Evolutionary conservation across 1,140 invertebrate species (phyloP).

Genomic region (Sycobia sp.): DNA sequence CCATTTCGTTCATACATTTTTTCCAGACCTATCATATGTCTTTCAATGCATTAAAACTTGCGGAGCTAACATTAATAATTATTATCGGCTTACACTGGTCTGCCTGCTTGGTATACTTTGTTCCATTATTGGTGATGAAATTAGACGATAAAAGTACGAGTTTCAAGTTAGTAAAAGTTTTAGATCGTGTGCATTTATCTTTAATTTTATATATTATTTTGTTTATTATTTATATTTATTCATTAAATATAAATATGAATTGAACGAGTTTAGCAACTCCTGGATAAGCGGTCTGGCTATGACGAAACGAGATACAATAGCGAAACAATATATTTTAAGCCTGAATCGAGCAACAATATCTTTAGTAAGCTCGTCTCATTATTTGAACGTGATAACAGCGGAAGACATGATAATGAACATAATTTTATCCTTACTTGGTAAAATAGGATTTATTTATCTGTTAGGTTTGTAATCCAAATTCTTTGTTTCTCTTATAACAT

Average conservation of each 20-base stretch:
- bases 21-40: constrained; percentile 47
- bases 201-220: background rate
- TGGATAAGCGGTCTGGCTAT: constrained; percentile 48
- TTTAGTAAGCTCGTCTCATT: constrained; percentile 47
- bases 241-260: background rate
- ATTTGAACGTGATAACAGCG: constrained; percentile 39
- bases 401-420: constrained; percentile 54
- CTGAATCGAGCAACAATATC: constrained; percentile 49
- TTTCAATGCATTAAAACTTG: constrained; percentile 44
- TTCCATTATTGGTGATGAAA: constrained; percentile 40
- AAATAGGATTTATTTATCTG: constrained; percentile 50
- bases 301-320: constrained; percentile 27
- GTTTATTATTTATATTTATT: background rate
- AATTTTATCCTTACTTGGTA: constrained; percentile 45
- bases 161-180: too few species aligned
- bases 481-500: too few species aligned
- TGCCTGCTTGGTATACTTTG: constrained; percentile 51
- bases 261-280: constrained; percentile 40
- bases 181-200: too few species aligned
- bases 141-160: too few species aligned
- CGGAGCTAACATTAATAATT: constrained; percentile 41
- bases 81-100: constrained; percentile 49
- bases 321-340: constrained; percentile 46
- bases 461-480: constrained; percentile 38
- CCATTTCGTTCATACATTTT: constrained; percentile 8